These are phyloP conservation scores for Suricata suricatta DNA, from an alignment of 2,113 vertebrate genomes.

Conservation along the genomic window DNA sequence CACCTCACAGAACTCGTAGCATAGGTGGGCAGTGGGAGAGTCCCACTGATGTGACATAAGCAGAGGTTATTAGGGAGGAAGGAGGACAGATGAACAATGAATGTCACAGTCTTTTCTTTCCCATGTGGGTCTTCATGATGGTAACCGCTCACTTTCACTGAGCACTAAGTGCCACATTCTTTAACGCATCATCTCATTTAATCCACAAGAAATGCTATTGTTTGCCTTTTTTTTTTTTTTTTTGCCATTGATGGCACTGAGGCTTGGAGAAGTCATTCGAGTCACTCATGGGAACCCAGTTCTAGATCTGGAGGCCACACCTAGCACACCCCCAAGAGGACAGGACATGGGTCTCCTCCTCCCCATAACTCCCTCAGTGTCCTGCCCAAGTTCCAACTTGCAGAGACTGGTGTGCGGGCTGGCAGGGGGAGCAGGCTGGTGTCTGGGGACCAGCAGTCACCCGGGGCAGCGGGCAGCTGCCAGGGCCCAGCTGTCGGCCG, in stretches of 20 bases:
- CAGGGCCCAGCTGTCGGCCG: constrained; percentile 82
- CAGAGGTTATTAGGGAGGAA: not conserved
- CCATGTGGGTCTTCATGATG: not conserved
- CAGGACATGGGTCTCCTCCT: not conserved
- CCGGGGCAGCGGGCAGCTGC: constrained; percentile 86
- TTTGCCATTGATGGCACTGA: not conserved
- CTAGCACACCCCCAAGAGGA: not conserved
- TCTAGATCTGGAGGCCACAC: not conserved
- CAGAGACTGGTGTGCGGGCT: not conserved
- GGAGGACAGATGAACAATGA: not conserved
- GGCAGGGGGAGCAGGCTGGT: accelerated
- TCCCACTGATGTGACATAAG: too few relatives aligned
- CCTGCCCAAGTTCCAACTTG: not conserved
- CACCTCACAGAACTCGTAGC: not conserved
- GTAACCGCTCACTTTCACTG: not conserved
- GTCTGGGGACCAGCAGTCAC: constrained; percentile 51
- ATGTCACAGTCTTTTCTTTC: not conserved
- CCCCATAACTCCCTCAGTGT: accelerated
- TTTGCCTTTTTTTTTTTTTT: not conserved
- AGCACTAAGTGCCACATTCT: not conserved
- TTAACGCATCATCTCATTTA: not conserved
- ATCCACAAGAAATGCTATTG: not conserved
- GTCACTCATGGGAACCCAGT: not conserved
- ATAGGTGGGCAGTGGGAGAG: not conserved
- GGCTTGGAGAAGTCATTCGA: not conserved